These are phyloP conservation scores for Drosophila subquinaria DNA, from an alignment of 2,888 invertebrate species.

Conservation along the genomic window DNA sequence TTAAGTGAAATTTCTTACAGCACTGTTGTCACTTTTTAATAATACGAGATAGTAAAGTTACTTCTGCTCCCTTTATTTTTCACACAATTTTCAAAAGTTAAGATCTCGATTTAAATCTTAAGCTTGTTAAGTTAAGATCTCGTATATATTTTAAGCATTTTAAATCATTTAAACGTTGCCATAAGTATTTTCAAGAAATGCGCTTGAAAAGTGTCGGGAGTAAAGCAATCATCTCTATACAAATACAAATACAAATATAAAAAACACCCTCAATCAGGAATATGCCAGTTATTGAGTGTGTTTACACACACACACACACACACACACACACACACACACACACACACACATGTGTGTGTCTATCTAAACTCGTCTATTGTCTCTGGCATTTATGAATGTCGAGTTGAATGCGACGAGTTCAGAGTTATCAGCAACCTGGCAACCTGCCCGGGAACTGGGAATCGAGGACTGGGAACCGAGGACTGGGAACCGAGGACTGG, in stretches of 20 bases:
- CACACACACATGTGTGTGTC: not conserved
- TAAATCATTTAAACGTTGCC: not conserved
- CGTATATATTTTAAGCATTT: not conserved
- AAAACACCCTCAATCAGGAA: conserved; percentile 15
- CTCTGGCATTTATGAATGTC: conserved; percentile 35
- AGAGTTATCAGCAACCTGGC: conserved; percentile 36
- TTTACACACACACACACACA: not conserved
- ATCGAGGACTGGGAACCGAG: not conserved
- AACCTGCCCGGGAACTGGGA: conserved; percentile 20
- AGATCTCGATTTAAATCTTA: no score
- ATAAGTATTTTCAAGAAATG: not conserved
- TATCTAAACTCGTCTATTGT: conserved; percentile 22
- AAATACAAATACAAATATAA: not conserved
- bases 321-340: no score
- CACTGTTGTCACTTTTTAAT: no score
- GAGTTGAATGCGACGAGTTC: conserved; percentile 10
- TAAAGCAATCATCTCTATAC: conserved; percentile 26
- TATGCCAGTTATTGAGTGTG: conserved; percentile 8
- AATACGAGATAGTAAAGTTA: no score
- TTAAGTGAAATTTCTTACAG: no score
- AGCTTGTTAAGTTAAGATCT: not conserved
- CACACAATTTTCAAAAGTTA: no score
- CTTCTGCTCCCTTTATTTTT: no score
- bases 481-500: not conserved
- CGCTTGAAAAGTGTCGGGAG: not conserved